Evolutionary conservation across 2,888 invertebrate species (phyloP), one percentile per base, ranked within the genome.

Genomic region (Artemia sp.): DNA sequence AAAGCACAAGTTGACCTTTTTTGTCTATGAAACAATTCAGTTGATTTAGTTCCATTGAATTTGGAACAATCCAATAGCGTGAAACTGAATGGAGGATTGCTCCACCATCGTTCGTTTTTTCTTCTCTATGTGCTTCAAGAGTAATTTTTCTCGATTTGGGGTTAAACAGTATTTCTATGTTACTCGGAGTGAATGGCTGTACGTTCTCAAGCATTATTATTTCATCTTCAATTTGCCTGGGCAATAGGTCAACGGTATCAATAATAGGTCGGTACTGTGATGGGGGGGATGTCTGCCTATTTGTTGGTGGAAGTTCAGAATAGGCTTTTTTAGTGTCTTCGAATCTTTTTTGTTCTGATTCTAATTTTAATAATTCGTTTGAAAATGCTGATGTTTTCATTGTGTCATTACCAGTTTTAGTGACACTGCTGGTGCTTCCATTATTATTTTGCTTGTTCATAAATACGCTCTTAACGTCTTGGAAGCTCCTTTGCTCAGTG

Each of bases 221-320:
- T 8, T 58, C 64, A 24, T 58, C 64, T 58, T 58, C 64, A 58
- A 24, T 24, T 58, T 58, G 64, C 8, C 64, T n/a, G n/a, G 64
- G 64, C 14, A 58, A 24, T 19, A 58, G 64, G 24, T 58, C 64
- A 24, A 58, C 64, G 14, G 64, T 58, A 24, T 58, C 64, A 24
- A 58, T 58, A 24, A 58, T 10, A 19, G 64, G 64, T 24, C 24
- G n/a, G 64, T 58, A 9, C 64, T 58, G 64, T n/a, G 64, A 58
- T 58, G 64, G 64, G n/a, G 12, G 64, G 64, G 64, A 58, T 58
- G 64, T n/a, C 64, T 58, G 64, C n/a, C 64, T n/a, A 38, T 38
- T 38, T 38, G 38, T 38, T 38, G 38, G 5, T 38, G 38, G 38
- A 5, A 38, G 38, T 38, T 38, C 38, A 38, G 38, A 38, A 38